Evolutionary conservation across 23 tunicate species (phyloP), one percentile per base, ranked within the genome.

Genomic region (Ascidia mentula): DNA sequence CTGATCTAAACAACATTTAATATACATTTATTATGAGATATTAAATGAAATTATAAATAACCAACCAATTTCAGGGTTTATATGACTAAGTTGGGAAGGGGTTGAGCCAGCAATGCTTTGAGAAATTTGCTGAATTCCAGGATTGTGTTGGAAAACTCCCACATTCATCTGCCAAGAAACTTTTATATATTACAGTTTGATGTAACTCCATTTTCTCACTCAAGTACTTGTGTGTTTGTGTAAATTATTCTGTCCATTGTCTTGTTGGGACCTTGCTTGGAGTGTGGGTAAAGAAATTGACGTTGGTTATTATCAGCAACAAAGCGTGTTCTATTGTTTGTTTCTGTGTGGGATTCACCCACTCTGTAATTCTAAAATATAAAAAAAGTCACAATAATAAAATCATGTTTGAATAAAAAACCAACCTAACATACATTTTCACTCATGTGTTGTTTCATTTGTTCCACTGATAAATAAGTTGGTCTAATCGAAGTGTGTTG

Each of bases 151-250:
- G 28, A 53, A 53, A 53, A 20, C 22, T 53, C 24, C 65, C 22
- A 53, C 13, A 9, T 9, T 53, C 65, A 53, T 53, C 65, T 53
- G 13, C 65, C 22, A 53, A 53, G 2, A n/a, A n/a, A n/a, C n/a
- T n/a, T n/a, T n/a, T n/a, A n/a, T n/a, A n/a, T n/a, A n/a, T n/a
- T n/a, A n/a, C n/a, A n/a, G n/a, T n/a, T n/a, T n/a, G n/a, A n/a
- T n/a, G n/a, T n/a, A n/a, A n/a, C n/a, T n/a, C n/a, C n/a, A n/a
- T n/a, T n/a, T n/a, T n/a, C n/a, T n/a, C n/a, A n/a, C n/a, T n/a
- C n/a, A 45, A 15, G 33, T 4, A 81, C 85, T 77, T 81, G 85
- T 38, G 85, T 77, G 31, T 72, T 61, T 36, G 77, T 81, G 77
- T 81, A 72, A 9, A 81, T 71, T 34, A 81, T 42, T 72, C 59